Evolutionary conservation across 2,888 invertebrate species (phyloP).

Genomic region (Melipona beecheii): DNA sequence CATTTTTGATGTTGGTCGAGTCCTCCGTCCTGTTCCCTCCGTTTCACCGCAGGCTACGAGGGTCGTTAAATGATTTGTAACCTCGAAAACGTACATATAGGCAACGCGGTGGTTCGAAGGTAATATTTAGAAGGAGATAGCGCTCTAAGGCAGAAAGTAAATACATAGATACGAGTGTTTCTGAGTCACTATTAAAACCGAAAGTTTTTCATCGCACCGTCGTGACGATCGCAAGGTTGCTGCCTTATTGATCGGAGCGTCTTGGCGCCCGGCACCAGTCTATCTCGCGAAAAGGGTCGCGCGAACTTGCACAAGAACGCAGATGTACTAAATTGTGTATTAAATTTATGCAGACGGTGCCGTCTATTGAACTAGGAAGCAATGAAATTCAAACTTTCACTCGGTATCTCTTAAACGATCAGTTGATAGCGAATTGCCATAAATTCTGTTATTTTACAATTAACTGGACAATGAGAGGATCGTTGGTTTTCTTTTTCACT

Average conservation of each 20-base stretch:
- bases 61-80: background rate
- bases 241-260: slow-evolving; percentile 74
- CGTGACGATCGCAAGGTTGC: slow-evolving; percentile 66
- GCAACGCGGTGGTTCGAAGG: background rate
- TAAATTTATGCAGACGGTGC: background rate
- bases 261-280: slow-evolving; percentile 51
- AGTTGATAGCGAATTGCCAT: background rate
- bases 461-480: background rate
- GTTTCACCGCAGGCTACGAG: background rate
- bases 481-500: background rate
- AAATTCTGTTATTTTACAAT: background rate
- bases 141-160: background rate
- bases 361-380: background rate
- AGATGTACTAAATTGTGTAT: background rate
- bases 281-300: slow-evolving; percentile 55
- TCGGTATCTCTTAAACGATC: background rate
- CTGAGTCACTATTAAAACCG: slow-evolving; percentile 51
- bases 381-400: background rate
- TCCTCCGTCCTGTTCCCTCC: background rate
- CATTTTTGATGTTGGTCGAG: background rate
- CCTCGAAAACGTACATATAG: background rate
- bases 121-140: background rate
- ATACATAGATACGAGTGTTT: slow-evolving; percentile 5
- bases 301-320: slow-evolving; percentile 7
- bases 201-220: slow-evolving; percentile 64